A percentile compares a stretch with the other conserved stretches of the same genome.
Conservation (phyloP, 64 coral and sea anemone species). For the Stylophora pistillata region DNA sequence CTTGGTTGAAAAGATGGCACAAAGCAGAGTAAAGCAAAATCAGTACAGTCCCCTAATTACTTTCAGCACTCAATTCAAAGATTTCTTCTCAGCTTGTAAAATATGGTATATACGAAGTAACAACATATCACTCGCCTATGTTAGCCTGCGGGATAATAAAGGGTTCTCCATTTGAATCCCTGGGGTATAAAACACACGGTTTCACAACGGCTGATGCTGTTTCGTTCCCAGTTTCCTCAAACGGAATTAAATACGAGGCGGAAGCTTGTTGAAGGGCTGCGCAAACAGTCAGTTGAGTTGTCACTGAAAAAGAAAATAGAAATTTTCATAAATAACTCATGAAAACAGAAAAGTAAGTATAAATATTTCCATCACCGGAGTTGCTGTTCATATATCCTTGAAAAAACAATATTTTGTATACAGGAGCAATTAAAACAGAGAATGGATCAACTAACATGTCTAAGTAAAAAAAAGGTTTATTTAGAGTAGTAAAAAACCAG, state of each 20-base stretch:
- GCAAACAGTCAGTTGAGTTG: neutral
- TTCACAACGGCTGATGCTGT: neutral
- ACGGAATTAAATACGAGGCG: conserved; percentile 1
- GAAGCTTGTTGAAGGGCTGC: conserved; percentile 7
- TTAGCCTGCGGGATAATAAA: neutral
- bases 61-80: too few relatives aligned
- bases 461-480: neutral
- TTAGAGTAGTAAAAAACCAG: too few relatives aligned
- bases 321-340: neutral
- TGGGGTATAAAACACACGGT: neutral
- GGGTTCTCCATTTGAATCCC: neutral
- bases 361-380: too few relatives aligned
- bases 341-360: too few relatives aligned
- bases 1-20: too few relatives aligned
- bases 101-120: too few relatives aligned
- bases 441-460: neutral
- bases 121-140: neutral
- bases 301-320: neutral
- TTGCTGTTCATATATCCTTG: too few relatives aligned
- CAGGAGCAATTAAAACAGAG: too few relatives aligned
- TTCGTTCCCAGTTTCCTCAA: conserved; percentile 13
- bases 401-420: neutral
- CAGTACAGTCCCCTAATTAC: too few relatives aligned
- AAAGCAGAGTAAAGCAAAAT: too few relatives aligned
- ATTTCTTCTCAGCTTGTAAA: too few relatives aligned